phyloP scores from a whole-genome alignment of 64 coral and sea anemone genomes.

The Montipora sp. region DNA sequence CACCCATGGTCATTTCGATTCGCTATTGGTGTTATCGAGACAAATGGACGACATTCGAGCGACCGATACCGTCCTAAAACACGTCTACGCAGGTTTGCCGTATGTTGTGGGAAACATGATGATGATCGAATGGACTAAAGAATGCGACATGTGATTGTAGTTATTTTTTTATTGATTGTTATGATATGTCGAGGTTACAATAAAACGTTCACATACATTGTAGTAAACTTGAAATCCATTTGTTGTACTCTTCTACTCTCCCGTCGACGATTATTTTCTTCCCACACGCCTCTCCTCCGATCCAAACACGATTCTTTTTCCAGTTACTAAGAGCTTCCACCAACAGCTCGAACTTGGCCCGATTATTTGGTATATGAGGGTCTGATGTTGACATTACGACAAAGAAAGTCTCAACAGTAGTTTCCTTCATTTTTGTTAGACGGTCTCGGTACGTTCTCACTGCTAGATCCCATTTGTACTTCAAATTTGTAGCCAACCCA shows the following conservation, averaged over 20 bases:
- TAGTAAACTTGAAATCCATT: too few species aligned
- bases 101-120: neutral
- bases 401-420: too few species aligned
- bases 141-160: neutral
- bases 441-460: neutral
- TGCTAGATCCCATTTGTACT: neutral
- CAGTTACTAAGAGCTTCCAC: too few species aligned
- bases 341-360: too few species aligned
- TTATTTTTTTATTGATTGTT: neutral
- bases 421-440: neutral
- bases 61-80: neutral
- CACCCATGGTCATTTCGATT: neutral
- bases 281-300: too few species aligned
- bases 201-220: too few species aligned
- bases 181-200: neutral
- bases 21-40: neutral
- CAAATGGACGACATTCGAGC: neutral
- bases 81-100: neutral
- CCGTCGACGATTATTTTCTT: too few species aligned
- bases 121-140: neutral
- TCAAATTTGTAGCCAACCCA: neutral
- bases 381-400: too few species aligned
- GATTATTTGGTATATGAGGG: too few species aligned
- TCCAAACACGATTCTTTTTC: too few species aligned
- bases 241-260: too few species aligned